Percentiles rank a stretch among this genome's conserved stretches.
phyloP scores from a whole-genome alignment of 2,113 vertebrate species.

The Neomonachus schauinslandi region DNA sequence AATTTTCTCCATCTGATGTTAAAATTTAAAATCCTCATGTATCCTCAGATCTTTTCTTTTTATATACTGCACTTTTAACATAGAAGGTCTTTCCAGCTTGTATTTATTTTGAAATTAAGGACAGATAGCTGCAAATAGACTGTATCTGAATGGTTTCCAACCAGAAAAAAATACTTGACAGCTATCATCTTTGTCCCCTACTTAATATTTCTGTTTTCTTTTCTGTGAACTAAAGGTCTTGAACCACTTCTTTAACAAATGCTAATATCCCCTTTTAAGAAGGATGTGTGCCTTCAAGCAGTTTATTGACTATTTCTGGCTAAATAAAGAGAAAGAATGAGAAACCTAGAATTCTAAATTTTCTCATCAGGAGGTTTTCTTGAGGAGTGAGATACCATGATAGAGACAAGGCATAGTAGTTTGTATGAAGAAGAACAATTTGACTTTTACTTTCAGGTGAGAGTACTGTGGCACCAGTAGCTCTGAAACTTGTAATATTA shows the following conservation, averaged over 20 bases:
- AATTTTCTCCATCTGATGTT: constrained; percentile 38
- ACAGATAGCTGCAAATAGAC: not conserved
- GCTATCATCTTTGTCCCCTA: not conserved
- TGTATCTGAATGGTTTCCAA: not conserved
- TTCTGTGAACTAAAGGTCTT: constrained; percentile 36
- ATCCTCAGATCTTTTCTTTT: constrained; percentile 37
- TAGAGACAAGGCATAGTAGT: not conserved
- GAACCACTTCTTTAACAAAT: not conserved
- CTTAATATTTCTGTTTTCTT: constrained; percentile 19
- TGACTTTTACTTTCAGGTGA: constrained; percentile 16
- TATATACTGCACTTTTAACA: not conserved
- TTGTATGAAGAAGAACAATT: not conserved
- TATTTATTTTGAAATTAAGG: constrained; percentile 54
- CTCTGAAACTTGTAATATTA: constrained; percentile 50
- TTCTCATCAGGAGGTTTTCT: not conserved
- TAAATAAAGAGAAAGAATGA: constrained; percentile 30
- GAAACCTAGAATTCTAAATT: not conserved
- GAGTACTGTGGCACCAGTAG: not conserved
- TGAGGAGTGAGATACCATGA: not conserved
- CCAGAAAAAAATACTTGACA: not conserved
- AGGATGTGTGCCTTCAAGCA: not conserved
- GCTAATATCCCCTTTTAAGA: not conserved
- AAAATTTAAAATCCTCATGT: constrained; percentile 45
- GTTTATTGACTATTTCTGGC: not conserved
- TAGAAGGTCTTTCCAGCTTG: constrained; percentile 9